Evolutionary conservation across 2,797 vertebrate species (phyloP).

Genomic region (Sus cebifrons): DNA sequence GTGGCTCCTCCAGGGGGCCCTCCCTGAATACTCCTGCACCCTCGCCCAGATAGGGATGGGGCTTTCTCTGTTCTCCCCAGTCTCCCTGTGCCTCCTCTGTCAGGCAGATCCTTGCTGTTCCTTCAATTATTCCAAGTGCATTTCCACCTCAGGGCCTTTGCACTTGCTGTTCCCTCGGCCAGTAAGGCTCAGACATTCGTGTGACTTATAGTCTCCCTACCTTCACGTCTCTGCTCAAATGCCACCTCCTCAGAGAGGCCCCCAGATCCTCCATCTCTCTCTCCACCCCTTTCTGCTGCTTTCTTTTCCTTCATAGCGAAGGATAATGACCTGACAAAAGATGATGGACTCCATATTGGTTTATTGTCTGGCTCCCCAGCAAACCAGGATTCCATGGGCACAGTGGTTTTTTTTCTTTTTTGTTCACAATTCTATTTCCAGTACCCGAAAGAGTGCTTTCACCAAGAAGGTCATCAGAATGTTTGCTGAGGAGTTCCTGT

Average conservation of each 20-base stretch:
- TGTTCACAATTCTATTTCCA: neutral
- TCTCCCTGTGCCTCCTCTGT: neutral
- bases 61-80: neutral
- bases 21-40: neutral
- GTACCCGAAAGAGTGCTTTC: neutral
- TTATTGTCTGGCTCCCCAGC: neutral
- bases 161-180: neutral
- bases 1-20: neutral
- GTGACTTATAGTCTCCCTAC: no score
- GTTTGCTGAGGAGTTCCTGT: neutral
- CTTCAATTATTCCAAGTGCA: neutral
- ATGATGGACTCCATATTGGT: neutral
- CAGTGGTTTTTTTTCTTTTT: neutral
- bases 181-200: neutral
- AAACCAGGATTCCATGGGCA: neutral
- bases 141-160: neutral
- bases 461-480: neutral
- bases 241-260: neutral
- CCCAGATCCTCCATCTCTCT: neutral
- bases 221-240: neutral
- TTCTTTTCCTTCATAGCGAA: neutral
- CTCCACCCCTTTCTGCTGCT: neutral
- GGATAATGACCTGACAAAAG: neutral
- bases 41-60: neutral
- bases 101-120: neutral